A percentile compares a stretch with the other conserved stretches of the same genome.
Evolutionary conservation across 2,113 vertebrate genomes (phyloP).

Genomic region (Paratilapia polleni): DNA sequence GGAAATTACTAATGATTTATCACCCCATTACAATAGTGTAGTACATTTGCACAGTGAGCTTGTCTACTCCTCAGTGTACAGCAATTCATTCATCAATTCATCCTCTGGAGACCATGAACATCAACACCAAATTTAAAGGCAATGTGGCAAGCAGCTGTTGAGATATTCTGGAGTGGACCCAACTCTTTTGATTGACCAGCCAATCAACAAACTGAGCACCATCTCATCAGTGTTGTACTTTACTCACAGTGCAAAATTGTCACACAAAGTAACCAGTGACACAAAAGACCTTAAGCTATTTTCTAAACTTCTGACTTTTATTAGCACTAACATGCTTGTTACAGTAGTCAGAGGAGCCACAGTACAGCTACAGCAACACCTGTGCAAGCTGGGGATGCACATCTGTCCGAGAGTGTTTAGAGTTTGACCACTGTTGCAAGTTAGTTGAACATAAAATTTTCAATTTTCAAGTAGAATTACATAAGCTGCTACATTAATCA

Average conservation of each 20-base stretch:
- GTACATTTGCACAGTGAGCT: neutral
- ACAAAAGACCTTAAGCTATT: neutral
- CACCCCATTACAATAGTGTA: neutral
- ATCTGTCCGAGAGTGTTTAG: neutral
- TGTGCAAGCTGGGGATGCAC: no score
- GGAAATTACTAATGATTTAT: neutral
- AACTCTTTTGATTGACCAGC: neutral
- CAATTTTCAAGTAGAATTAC: neutral
- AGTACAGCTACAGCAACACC: neutral
- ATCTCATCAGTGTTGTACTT: neutral
- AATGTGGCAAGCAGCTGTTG: neutral
- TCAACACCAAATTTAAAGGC: neutral
- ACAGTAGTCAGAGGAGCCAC: neutral
- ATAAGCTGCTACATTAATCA: neutral
- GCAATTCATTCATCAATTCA: neutral
- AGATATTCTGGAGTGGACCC: neutral
- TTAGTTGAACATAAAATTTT: neutral
- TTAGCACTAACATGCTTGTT: neutral
- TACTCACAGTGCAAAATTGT: neutral
- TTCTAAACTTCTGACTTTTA: neutral
- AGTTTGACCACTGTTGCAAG: neutral
- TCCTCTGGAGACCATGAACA: neutral
- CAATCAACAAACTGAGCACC: neutral
- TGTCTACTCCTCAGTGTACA: neutral
- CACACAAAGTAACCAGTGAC: neutral